Evolutionary conservation across 1,140 invertebrate species (phyloP).

Genomic region (Apis laboriosa): DNA sequence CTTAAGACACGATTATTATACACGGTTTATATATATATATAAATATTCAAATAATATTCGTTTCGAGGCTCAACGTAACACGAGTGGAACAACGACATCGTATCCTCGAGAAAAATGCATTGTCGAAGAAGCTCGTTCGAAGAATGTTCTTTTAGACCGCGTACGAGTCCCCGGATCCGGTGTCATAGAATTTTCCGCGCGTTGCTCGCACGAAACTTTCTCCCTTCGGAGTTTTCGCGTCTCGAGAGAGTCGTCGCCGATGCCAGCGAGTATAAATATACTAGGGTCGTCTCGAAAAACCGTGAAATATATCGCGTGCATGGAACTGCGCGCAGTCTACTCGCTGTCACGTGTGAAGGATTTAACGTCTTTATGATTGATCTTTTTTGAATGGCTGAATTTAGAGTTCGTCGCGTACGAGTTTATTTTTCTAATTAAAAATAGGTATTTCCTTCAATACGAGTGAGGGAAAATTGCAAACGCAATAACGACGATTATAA

Average conservation of each 20-base stretch:
- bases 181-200: slow-evolving; percentile 53
- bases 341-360: not conserved
- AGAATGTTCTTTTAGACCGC: slow-evolving; percentile 51
- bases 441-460: no score
- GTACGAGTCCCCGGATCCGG: slow-evolving; percentile 11
- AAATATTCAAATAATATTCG: not conserved
- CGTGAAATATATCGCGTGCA: slow-evolving; percentile 5
- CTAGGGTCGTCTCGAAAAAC: slow-evolving; percentile 19
- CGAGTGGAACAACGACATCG: slow-evolving; percentile 23
- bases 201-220: slow-evolving; percentile 31
- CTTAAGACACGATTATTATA: not conserved
- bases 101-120: slow-evolving; percentile 48
- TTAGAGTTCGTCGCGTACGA: no score
- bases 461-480: no score
- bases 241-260: slow-evolving; percentile 19
- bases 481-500: no score
- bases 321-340: not conserved
- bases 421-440: no score
- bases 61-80: not conserved
- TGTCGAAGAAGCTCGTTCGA: slow-evolving; percentile 51
- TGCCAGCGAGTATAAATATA: slow-evolving; percentile 23
- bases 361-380: not conserved
- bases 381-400: not conserved
- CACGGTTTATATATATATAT: no score
- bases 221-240: not conserved